These are phyloP conservation scores for Parazoanthus swiftii DNA, from an alignment of 92 coral and sea anemone species.

Conservation along the genomic window DNA sequence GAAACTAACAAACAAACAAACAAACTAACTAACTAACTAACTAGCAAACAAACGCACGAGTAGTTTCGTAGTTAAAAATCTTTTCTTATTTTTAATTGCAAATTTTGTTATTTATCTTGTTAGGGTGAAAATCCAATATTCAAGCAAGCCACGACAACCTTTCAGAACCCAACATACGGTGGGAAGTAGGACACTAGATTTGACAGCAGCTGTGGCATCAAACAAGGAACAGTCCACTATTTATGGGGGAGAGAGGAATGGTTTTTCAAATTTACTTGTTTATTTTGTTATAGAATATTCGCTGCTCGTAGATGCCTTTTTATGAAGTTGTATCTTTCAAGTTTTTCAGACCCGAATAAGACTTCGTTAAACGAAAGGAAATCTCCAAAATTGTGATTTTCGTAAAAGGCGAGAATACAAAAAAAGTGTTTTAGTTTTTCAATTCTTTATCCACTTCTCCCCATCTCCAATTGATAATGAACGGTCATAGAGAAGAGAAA, in stretches of 20 bases:
- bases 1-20: neutral
- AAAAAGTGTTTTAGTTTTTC: too few species aligned
- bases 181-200: constrained; percentile 64
- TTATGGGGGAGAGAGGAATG: neutral
- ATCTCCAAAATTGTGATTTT: too few species aligned
- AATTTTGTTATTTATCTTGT: neutral
- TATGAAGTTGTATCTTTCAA: neutral
- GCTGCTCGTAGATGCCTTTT: too few species aligned
- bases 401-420: too few species aligned
- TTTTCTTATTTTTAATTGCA: neutral
- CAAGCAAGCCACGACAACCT: constrained; percentile 97
- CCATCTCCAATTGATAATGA: neutral
- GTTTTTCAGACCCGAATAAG: too few species aligned
- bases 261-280: neutral
- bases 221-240: neutral
- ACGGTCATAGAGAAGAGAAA: neutral
- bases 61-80: neutral
- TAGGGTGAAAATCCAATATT: constrained; percentile 97
- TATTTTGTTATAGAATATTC: too few species aligned
- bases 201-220: neutral
- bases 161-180: constrained; percentile 94
- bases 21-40: too few species aligned
- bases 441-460: neutral
- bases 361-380: too few species aligned
- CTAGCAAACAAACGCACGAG: too few species aligned